These are phyloP conservation scores for Lasioglossum villosulum DNA, from an alignment of 2,888 invertebrate genomes.

Conservation along the genomic window DNA sequence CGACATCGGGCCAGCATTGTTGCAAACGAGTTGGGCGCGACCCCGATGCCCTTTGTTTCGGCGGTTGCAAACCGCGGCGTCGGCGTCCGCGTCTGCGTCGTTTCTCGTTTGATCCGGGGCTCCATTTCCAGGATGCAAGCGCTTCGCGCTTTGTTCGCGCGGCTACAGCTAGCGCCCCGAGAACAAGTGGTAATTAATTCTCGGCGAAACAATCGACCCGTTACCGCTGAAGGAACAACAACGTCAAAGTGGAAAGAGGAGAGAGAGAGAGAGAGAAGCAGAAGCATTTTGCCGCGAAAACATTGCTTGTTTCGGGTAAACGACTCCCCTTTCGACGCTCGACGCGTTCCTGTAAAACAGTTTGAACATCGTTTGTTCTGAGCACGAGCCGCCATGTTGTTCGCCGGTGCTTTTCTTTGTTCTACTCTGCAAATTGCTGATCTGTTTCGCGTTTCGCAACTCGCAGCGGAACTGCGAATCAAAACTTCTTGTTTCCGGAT, in stretches of 20 bases:
- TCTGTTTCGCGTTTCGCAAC: background rate
- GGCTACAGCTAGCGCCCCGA: slow-evolving; percentile 62
- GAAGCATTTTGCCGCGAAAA: slow-evolving; percentile 53
- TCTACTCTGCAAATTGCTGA: background rate
- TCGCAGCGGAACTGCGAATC: background rate
- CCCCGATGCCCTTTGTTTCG: slow-evolving; percentile 43
- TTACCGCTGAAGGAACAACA: slow-evolving; percentile 50
- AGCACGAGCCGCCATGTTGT: background rate
- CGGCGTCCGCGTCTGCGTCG: slow-evolving; percentile 56
- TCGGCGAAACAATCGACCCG: slow-evolving; percentile 73
- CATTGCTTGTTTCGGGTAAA: slow-evolving; percentile 47
- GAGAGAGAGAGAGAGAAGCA: slow-evolving; percentile 3
- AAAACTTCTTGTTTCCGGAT: no score
- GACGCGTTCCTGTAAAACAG: slow-evolving; percentile 8
- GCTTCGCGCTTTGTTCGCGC: slow-evolving; percentile 76
- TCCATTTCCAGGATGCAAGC: slow-evolving; percentile 75
- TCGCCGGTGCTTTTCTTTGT: background rate
- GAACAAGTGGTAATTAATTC: slow-evolving; percentile 73
- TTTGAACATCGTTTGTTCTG: slow-evolving; percentile 21
- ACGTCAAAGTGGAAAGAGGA: slow-evolving; percentile 5
- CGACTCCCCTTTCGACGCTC: slow-evolving; percentile 15
- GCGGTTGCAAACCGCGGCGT: slow-evolving; percentile 34
- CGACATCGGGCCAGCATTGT: slow-evolving; percentile 57
- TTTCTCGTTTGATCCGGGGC: slow-evolving; percentile 60
- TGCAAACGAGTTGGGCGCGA: slow-evolving; percentile 26